A percentile compares a stretch with the other conserved stretches of the same genome.
Conservation (phyloP, 2,113 vertebrate species). For the Montifringilla adamsi region DNA sequence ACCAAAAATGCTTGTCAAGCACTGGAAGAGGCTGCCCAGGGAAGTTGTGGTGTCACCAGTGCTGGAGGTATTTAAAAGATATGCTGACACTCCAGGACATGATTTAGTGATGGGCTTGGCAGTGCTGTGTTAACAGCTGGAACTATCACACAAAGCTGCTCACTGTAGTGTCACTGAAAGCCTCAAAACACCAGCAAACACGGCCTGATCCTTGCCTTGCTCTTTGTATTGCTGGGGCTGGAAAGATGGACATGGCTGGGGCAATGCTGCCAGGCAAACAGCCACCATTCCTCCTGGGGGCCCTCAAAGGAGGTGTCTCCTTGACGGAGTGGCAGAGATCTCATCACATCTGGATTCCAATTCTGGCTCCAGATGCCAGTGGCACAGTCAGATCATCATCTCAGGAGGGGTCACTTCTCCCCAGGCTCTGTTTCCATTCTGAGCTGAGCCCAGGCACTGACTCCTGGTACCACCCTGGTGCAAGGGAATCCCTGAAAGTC, state of each 20-base stretch:
- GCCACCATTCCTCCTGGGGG: not conserved
- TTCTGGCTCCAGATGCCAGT: not conserved
- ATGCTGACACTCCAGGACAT: too few relatives aligned
- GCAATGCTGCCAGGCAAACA: not conserved
- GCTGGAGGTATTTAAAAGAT: not conserved
- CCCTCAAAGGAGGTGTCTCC: not conserved
- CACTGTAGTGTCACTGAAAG: not conserved
- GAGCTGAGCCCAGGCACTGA: not conserved
- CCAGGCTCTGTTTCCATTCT: not conserved
- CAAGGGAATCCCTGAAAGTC: not conserved
- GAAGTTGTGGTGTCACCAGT: not conserved
- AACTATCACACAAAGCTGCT: not conserved
- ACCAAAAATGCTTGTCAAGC: not conserved
- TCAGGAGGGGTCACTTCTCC: not conserved
- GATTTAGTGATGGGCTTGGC: not conserved
- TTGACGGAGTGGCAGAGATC: not conserved
- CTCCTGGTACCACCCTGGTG: accelerated
- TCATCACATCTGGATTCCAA: not conserved
- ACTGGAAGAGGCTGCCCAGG: not conserved
- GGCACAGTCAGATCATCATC: not conserved
- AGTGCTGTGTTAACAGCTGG: not conserved
- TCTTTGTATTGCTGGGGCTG: not conserved
- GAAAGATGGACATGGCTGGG: not conserved
- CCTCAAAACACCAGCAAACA: not conserved
- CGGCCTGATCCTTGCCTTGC: accelerated